Percentiles rank a stretch among this genome's conserved stretches.
These are phyloP conservation scores for Linhomoeus sp. DNA, from an alignment of 2,888 invertebrate genomes.

Conservation along the genomic window DNA sequence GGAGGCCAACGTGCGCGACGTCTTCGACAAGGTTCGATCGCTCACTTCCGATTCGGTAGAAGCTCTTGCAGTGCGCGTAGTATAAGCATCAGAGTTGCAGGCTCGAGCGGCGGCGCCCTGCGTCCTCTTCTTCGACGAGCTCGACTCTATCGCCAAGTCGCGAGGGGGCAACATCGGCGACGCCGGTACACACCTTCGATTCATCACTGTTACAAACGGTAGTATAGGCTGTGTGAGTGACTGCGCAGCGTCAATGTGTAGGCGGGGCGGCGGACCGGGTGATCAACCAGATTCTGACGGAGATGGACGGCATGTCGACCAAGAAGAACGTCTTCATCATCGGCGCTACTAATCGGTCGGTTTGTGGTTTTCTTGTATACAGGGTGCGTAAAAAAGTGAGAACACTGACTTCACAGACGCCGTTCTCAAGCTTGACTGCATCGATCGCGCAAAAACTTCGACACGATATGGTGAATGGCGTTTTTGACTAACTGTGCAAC, in stretches of 20 bases:
- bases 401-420: no score
- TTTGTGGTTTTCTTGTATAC: no score
- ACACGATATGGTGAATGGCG: no score
- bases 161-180: slow-evolving; percentile 92
- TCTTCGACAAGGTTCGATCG: slow-evolving; percentile 70
- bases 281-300: slow-evolving; percentile 96
- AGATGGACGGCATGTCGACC: slow-evolving; percentile 99
- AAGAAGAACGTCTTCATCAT: slow-evolving; percentile 99
- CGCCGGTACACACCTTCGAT: slow-evolving; percentile 41
- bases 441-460: no score
- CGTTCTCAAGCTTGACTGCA: no score
- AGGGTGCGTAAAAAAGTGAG: no score
- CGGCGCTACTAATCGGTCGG: slow-evolving; percentile 63
- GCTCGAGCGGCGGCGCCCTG: slow-evolving; percentile 96
- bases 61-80: no score
- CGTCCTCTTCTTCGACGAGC: slow-evolving; percentile 95
- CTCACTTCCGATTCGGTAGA: neutral
- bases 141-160: slow-evolving; percentile 97
- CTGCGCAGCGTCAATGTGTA: no score
- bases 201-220: no score
- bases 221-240: no score
- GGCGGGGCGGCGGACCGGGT: slow-evolving; percentile 93
- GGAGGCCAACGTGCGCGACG: slow-evolving; percentile 95
- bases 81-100: slow-evolving; percentile 31
- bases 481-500: no score